A percentile compares a stretch with the other conserved stretches of the same genome.
Conservation (phyloP, 1,140 invertebrate genomes). For the Centruroides vittatus region DNA sequence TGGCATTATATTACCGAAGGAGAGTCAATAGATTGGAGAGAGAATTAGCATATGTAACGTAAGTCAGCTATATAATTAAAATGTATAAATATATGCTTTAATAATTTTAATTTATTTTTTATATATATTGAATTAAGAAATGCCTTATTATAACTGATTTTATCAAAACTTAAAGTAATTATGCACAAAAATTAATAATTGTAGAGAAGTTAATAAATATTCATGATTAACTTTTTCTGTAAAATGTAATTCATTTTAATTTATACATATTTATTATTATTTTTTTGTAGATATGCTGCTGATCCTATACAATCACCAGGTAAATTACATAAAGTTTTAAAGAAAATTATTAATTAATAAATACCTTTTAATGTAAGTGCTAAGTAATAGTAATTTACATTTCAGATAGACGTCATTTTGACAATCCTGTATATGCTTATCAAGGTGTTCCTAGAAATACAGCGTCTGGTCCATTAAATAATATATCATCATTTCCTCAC, state of each 20-base stretch:
- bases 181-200: too few relatives aligned
- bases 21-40: conserved; percentile 62
- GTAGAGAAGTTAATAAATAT: too few relatives aligned
- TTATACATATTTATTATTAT: too few relatives aligned
- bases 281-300: conserved; percentile 8
- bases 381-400: too few relatives aligned
- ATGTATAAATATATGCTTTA: background rate
- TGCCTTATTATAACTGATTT: too few relatives aligned
- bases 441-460: conserved; percentile 43
- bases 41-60: conserved; percentile 74
- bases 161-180: too few relatives aligned
- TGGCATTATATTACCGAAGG: conserved; percentile 41
- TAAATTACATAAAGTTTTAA: background rate
- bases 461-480: conserved; percentile 40
- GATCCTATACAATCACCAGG: conserved; percentile 15
- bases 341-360: too few relatives aligned
- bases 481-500: conserved; percentile 21
- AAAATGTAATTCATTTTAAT: too few relatives aligned
- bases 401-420: conserved; percentile 46
- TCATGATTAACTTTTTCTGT: too few relatives aligned
- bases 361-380: too few relatives aligned
- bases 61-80: conserved; percentile 36
- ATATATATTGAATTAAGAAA: too few relatives aligned
- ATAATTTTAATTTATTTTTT: background rate
- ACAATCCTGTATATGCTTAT: conserved; percentile 79